Conservation (phyloP, 1,140 invertebrate genomes). For the Orchesella cincta region DNA sequence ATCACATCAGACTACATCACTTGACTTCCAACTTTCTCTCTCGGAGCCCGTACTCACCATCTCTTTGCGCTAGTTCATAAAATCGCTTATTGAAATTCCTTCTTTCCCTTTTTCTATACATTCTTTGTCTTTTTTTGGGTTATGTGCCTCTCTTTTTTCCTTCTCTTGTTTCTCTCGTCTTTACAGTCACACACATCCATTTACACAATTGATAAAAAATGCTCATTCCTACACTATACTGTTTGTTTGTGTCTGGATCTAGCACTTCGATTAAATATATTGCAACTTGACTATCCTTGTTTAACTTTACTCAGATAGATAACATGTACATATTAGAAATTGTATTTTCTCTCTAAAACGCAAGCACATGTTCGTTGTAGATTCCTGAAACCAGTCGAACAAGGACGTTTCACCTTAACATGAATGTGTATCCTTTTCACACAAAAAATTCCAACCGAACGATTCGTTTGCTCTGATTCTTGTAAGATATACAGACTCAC, state of each 20-base stretch:
- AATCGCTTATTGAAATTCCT: slow-evolving; percentile 10
- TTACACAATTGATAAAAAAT: slow-evolving; percentile 12
- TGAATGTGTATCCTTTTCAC: not conserved
- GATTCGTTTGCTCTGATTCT: not conserved
- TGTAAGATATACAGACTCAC: too few species aligned
- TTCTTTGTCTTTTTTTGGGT: not conserved
- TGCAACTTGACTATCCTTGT: not conserved
- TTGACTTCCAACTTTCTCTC: not conserved
- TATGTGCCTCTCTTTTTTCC: not conserved
- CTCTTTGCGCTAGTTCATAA: not conserved
- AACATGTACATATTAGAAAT: not conserved
- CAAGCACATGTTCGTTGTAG: not conserved
- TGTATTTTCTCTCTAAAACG: not conserved
- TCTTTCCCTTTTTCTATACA: not conserved
- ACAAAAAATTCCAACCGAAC: not conserved
- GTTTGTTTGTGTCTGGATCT: not conserved
- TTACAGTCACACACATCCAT: not conserved
- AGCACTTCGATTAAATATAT: slow-evolving; percentile 9
- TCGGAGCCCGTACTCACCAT: too few species aligned
- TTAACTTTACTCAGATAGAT: not conserved
- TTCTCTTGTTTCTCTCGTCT: not conserved
- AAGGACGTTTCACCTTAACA: not conserved
- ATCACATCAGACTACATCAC: not conserved
- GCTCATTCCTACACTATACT: not conserved
- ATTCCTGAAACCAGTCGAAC: not conserved